Evolutionary conservation across 1,140 invertebrate species (phyloP).

Genomic region (Neodiprion virginianus): DNA sequence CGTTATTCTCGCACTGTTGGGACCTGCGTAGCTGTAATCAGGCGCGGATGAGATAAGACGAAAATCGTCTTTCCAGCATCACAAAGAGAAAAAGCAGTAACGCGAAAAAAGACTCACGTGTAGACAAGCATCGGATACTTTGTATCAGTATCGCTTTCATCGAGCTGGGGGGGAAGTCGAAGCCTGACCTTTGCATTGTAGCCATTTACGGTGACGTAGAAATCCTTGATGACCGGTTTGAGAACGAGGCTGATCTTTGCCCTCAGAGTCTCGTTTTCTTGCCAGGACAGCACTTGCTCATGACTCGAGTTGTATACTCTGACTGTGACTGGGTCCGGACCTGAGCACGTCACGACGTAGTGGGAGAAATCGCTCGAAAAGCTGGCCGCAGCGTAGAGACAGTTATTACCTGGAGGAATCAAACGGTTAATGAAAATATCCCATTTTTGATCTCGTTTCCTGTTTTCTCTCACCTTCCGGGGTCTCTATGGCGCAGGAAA

Average conservation of each 20-base stretch:
- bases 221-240: conserved; percentile 66
- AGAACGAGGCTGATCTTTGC: conserved; percentile 62
- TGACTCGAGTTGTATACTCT: conserved; percentile 37
- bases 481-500: conserved; percentile 54
- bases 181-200: conserved; percentile 56
- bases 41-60: background rate
- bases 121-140: conserved; percentile 50
- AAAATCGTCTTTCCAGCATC: background rate
- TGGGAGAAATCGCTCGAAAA: conserved; percentile 70
- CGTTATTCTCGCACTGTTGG: conserved; percentile 66
- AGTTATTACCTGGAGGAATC: conserved; percentile 52
- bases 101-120: conserved; percentile 43
- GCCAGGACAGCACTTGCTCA: conserved; percentile 61
- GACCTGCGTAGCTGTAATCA: conserved; percentile 68
- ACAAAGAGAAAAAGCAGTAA: background rate
- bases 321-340: conserved; percentile 58
- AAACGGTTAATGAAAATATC: too few relatives aligned
- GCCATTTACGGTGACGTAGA: conserved; percentile 68
- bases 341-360: conserved; percentile 76
- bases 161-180: conserved; percentile 57
- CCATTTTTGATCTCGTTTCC: too few relatives aligned
- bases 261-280: conserved; percentile 66
- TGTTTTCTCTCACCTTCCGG: conserved; percentile 50
- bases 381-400: conserved; percentile 69
- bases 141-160: conserved; percentile 42